Base-by-base conservation (phyloP, 2,888 invertebrate species). In the Pheosia tremula region DNA sequence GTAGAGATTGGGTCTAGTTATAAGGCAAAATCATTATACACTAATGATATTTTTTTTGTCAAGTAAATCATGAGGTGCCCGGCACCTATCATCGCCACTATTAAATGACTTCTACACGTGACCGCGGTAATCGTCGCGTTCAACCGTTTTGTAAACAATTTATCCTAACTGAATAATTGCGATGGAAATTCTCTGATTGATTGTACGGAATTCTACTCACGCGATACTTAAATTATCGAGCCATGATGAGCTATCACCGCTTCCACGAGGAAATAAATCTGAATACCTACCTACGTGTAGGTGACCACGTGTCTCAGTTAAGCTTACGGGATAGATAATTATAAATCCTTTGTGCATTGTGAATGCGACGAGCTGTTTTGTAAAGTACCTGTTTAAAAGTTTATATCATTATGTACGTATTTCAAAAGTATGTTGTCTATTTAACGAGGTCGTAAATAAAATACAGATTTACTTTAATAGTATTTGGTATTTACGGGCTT, bases 381-480 rank as follows among this genome's bases (percentile, higher is more conserved):
- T 8, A 43, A 41, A 41, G 41, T 8, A 6, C 10, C 10, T 10
- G 43, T 3, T 9, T 43, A 43, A 43, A 8, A 10, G 43, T 43
- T 43, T 43, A 9, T 47, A 47, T n/a, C n/a, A 47, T 47, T 47
- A 5, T 9, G n/a, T n/a, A n/a, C n/a, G 5, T 47, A 11, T 47
- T 24, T 24, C 24, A 24, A 24, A n/a, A 47, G 47, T 47, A 47
- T 4, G 11, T n/a, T 47, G 47, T 75, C 70, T 72, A 67, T 68
- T 68, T 67, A 64, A 65, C 50, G 54, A 68, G 55, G 59, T 54
- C 55, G 59, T 58, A 65, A 71, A 69, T 74, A 76, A 75, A 64
- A 75, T 68, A 71, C 55, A 66, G 77, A 81, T 82, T 82, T 83
- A 83, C 82, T 81, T 79, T 71, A 69, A 75, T 70, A 69, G 63